Evolutionary conservation across 2,113 vertebrate species (phyloP), one percentile per base, ranked within the genome.

Genomic region (Stictonetta naevosa): DNA sequence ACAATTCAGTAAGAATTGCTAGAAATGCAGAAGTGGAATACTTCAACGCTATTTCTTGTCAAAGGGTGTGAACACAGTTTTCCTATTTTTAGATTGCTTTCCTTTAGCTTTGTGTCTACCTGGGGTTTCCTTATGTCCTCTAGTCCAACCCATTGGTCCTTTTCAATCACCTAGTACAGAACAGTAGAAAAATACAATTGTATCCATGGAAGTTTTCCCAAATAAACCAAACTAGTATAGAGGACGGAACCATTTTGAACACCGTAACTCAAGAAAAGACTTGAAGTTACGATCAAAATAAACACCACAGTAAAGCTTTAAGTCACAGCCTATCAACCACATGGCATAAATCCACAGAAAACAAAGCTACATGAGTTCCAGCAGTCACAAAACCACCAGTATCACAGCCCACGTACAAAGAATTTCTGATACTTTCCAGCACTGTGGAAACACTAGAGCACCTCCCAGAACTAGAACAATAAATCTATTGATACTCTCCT

Each of bases 241-340:
- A 86, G 25, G 15, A 81, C 14, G 22, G 40, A 63, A 22, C n/a
- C 36, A 85, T 46, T 72, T 34, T 50, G 56, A 92, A 59, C 28
- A 71, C 7, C 0, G 0, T 38, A 52, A 62, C 3, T 52, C 0
- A 0, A 81, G 25, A 60, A 88, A 83, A 76, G 42, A 29, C 38
- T 42, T 29, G 16, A 74, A 76, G 21, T 46, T 62, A 66, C 38
- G 3, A 69, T 66, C 55, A 29, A 87, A 87, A 52, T 58, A 81
- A 81, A 40, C 16, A 83, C 19, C 12, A 80, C 15, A 89, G 16
- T 23, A 64, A 94, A 67, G 52, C 26, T 74, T 42, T 38, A 83
- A 74, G 11, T 88, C 68, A 77, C 14, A 89, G 3, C 23, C 72
- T 85, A 12, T 28, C 22, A 60, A 78, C 22, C 20, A 78, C 5